Conservation (phyloP, 2,113 vertebrate species). For the Chauna torquata region DNA sequence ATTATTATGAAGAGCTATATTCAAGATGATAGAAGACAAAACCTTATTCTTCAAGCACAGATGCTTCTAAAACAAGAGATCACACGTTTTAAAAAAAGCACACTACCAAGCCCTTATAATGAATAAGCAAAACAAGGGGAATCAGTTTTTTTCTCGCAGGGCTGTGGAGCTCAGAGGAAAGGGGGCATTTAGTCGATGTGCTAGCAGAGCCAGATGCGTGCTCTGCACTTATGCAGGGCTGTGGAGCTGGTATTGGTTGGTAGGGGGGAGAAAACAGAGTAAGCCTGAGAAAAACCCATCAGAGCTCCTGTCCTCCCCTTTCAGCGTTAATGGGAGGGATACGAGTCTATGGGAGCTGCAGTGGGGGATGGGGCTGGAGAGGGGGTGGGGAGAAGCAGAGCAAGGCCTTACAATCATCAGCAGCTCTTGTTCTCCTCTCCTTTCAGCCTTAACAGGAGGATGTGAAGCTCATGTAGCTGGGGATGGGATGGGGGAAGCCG, state of each 20-base stretch:
- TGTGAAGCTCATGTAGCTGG: conserved; percentile 47
- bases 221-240: conserved; percentile 39
- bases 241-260: conserved; percentile 1
- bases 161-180: not conserved
- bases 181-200: not conserved
- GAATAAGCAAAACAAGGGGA: conserved; percentile 53
- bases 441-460: conserved; percentile 57
- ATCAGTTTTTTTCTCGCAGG: not conserved
- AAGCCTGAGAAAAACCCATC: conserved; percentile 60
- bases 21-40: conserved; percentile 25
- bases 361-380: conserved; percentile 68
- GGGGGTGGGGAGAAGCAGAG: conserved; percentile 70
- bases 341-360: conserved; percentile 61
- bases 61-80: conserved; percentile 51
- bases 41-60: conserved; percentile 46
- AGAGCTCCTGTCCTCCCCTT: conserved; percentile 63
- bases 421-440: conserved; percentile 58
- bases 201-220: conserved; percentile 16
- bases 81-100: conserved; percentile 49
- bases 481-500: conserved; percentile 26
- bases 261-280: not conserved
- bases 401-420: conserved; percentile 64
- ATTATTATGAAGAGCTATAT: conserved; percentile 30
- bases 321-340: conserved; percentile 65
- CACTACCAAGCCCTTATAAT: not conserved